Conservation (phyloP, 64 coral and sea anemone genomes). For the Dendrophyllia cribrosa region DNA sequence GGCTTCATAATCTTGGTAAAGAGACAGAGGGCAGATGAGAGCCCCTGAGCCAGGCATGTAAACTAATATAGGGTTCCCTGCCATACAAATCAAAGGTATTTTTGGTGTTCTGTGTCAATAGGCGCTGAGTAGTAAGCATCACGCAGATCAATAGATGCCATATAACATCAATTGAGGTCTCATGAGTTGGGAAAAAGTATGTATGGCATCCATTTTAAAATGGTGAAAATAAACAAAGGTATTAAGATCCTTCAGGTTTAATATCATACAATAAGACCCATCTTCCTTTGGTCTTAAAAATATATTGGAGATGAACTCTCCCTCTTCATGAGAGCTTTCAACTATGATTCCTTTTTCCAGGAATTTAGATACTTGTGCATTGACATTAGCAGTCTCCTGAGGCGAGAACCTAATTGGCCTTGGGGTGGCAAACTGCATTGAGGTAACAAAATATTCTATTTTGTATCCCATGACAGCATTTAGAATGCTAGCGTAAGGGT, state of each 20-base stretch:
- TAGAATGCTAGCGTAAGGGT: not conserved
- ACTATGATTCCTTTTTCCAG: constrained; percentile 62
- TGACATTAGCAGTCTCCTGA: constrained; percentile 14
- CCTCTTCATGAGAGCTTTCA: constrained; percentile 24
- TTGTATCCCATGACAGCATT: constrained; percentile 17
- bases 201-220: constrained; percentile 79
- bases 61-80: constrained; percentile 38
- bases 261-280: constrained; percentile 42
- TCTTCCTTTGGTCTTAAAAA: constrained; percentile 27
- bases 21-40: not conserved
- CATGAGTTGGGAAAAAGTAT: constrained; percentile 60
- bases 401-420: not conserved
- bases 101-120: constrained; percentile 51
- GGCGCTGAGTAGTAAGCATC: constrained; percentile 60
- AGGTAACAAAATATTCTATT: constrained; percentile 39
- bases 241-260: constrained; percentile 63
- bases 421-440: constrained; percentile 37
- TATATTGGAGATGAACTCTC: constrained; percentile 36
- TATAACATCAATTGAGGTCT: constrained; percentile 45
- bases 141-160: constrained; percentile 58
- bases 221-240: constrained; percentile 66
- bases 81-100: constrained; percentile 53
- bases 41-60: constrained; percentile 61
- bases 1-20: constrained; percentile 58
- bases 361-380: constrained; percentile 62